These are phyloP conservation scores for Heterotis niloticus DNA, from an alignment of 2,113 vertebrate genomes.

Conservation along the genomic window DNA sequence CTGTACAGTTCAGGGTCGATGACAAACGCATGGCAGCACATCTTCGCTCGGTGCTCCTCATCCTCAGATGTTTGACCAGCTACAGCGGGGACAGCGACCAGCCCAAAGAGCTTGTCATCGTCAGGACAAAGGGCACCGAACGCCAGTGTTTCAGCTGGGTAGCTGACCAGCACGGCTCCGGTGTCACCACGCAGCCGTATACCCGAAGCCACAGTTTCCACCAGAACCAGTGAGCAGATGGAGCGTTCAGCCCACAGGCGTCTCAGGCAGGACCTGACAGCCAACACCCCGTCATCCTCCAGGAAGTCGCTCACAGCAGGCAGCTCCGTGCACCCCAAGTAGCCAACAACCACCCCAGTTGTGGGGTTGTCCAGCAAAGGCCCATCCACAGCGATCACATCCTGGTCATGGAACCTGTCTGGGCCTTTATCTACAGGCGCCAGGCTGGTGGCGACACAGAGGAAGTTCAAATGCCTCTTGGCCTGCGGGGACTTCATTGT, in stretches of 20 bases:
- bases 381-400: conserved; percentile 71
- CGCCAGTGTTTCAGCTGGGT: conserved; percentile 87
- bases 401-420: conserved; percentile 55
- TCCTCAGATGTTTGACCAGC: no score
- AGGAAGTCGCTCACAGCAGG: conserved; percentile 71
- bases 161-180: conserved; percentile 76
- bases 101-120: conserved; percentile 83
- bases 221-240: conserved; percentile 85
- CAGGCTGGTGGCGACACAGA: conserved; percentile 51
- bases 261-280: conserved; percentile 82
- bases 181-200: conserved; percentile 81
- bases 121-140: conserved; percentile 88
- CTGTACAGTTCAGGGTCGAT: conserved; percentile 85
- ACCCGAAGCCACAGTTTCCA: conserved; percentile 87
- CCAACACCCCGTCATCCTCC: conserved; percentile 54
- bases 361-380: conserved; percentile 68
- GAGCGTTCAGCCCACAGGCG: conserved; percentile 82
- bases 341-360: conserved; percentile 86
- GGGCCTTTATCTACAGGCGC: conserved; percentile 79
- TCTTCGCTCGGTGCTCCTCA: conserved; percentile 63
- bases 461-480: conserved; percentile 66
- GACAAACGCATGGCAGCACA: conserved; percentile 93
- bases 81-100: conserved; percentile 80
- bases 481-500: conserved; percentile 63
- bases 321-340: conserved; percentile 87